Evolutionary conservation across 1,140 invertebrate species (phyloP).

Genomic region (Diuraphis noxia): DNA sequence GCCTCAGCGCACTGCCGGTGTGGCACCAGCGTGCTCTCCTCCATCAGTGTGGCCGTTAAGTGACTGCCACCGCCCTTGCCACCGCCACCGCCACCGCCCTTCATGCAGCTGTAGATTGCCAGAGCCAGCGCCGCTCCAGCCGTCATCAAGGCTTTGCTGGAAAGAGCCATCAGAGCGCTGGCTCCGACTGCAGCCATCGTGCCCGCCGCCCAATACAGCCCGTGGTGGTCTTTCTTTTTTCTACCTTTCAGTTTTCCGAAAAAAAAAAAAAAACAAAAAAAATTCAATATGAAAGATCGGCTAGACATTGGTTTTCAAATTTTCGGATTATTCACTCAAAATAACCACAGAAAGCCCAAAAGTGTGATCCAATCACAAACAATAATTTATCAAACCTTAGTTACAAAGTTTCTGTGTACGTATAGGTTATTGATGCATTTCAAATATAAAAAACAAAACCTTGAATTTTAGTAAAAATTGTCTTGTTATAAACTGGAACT

Average conservation of each 20-base stretch:
- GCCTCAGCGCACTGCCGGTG: conserved; percentile 39
- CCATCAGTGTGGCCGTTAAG: conserved; percentile 32
- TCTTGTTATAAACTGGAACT: not conserved
- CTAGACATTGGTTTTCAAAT: not conserved
- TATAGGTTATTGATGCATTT: too few species aligned
- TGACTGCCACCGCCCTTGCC: not conserved
- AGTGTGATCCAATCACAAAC: not conserved
- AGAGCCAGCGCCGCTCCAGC: conserved; percentile 35
- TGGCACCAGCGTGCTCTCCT: conserved; percentile 24
- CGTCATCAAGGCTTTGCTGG: conserved; percentile 41
- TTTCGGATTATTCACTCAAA: not conserved
- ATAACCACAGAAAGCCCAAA: not conserved
- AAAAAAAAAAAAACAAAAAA: not conserved
- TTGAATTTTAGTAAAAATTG: not conserved
- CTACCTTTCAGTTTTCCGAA: not conserved
- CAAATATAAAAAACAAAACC: not conserved
- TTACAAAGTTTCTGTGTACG: not conserved
- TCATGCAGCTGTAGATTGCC: conserved; percentile 45
- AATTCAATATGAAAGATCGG: not conserved
- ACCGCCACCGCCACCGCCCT: conserved; percentile 4
- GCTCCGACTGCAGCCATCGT: conserved; percentile 25
- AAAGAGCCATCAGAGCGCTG: conserved; percentile 29
- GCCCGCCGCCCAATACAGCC: conserved; percentile 28
- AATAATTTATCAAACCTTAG: not conserved
- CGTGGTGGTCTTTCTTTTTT: conserved; percentile 38